Evolutionary conservation across 1,140 invertebrate genomes (phyloP), one percentile per base, ranked within the genome.

Genomic region (Augochlora pura): DNA sequence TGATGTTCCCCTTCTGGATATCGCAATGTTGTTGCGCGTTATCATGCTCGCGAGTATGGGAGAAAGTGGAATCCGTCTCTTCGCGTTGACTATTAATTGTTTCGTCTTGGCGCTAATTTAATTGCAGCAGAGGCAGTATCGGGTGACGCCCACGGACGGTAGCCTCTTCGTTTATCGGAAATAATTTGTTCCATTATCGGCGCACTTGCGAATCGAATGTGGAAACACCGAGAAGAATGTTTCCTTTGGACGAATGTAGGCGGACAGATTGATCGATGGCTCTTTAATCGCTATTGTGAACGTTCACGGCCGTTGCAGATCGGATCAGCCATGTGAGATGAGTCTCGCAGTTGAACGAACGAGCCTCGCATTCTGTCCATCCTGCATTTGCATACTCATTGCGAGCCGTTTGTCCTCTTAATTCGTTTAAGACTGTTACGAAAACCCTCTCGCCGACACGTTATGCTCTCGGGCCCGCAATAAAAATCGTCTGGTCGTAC

Each of bases 191-290:
- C 74, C 57, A 70, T 70, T 77, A 77, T 77, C 74, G 74, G 66
- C 65, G 21, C 14, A 21, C 39, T 70, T 39, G 49, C 16, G 74
- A 70, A 77, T 49, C 66, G 74, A 70, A 77, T 49, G 74, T 77
- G 74, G 74, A 70, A 77, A 77, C n/a, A 32, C n/a, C 57, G 74
- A 57, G 76, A 72, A 57, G 76, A 78, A 78, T 78, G 68, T 71
- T 71, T 49, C 67, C 60, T 72, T 52, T 57, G 69, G 72, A 78
- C 76, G 68, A 78, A 67, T 73, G 80, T 88, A 66, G 87, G 87
- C 79, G 87, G 86, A 86, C 86, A 83, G 73, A 84, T 88, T 85
- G 88, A 89, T 89, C 78, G 82, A 88, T 89, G 80, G 85, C 64
- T 82, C 59, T 76, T 87, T 88, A 89, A 90, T 90, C 83, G 84